Percentiles rank a stretch among this genome's conserved stretches.
These are phyloP conservation scores for Linepithema humile DNA, from an alignment of 1,140 invertebrate genomes.

Conservation along the genomic window DNA sequence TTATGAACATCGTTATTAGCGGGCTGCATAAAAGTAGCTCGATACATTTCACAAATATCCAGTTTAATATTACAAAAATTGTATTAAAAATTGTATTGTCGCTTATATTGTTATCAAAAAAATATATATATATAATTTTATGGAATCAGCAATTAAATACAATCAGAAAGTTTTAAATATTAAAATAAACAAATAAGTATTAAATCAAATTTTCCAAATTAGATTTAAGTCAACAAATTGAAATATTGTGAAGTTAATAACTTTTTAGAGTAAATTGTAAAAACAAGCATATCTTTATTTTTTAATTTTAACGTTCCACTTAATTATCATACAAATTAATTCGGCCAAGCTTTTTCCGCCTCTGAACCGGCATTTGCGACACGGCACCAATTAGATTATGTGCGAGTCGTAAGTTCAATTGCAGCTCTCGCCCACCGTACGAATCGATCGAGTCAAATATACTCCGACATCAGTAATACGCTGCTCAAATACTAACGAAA, in stretches of 20 bases:
- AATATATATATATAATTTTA: background rate
- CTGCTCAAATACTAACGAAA: conserved; percentile 41
- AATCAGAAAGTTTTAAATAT: no score
- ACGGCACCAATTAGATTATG: conserved; percentile 17
- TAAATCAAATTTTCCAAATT: no score
- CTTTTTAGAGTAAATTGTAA: background rate
- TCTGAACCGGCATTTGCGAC: conserved; percentile 1
- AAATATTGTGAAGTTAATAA: background rate
- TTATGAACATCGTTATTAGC: background rate
- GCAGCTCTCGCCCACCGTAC: background rate
- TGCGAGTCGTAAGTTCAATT: background rate
- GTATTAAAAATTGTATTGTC: no score
- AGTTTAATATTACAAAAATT: background rate
- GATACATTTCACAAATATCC: background rate
- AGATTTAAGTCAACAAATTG: background rate
- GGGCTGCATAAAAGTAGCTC: background rate
- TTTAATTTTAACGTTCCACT: background rate
- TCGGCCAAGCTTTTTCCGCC: background rate
- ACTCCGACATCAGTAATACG: conserved; percentile 10
- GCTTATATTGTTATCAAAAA: background rate
- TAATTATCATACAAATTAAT: background rate
- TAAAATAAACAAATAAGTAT: no score
- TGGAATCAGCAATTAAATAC: background rate
- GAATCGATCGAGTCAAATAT: conserved; percentile 23
- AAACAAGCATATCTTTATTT: background rate